Evolutionary conservation across 2,888 invertebrate genomes (phyloP), one percentile per base, ranked within the genome.

Genomic region (Lasioglossum oenotherae): DNA sequence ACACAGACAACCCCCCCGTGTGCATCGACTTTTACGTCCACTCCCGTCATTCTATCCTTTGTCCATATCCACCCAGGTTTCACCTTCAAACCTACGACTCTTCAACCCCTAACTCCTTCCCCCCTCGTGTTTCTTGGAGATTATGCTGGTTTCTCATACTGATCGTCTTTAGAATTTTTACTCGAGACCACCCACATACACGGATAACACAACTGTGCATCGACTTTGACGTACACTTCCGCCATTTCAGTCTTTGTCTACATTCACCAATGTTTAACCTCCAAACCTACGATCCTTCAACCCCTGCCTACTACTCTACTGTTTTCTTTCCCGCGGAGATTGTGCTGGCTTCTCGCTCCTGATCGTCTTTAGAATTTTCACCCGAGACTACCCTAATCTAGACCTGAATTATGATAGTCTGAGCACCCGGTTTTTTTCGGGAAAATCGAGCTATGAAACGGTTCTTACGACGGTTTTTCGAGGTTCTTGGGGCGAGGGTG

Each of bases 11-110:
- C 53, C 60, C 60, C 38, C 69, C 23, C 19, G 69, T 60, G 67
- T 60, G 73, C 85, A 75, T 85, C 67, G 57, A 46, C 82, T 85
- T 85, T 83, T 73, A 85, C 83, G 83, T 80, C 76, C 79, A 83
- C 74, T 74, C 74, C 16, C 31, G n/a, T 80, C 35, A 64, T 80
- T 83, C 44, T 53, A 60, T 60, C 27, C 57, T 64, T 35, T 85
- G 69, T 74, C 35, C 27, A 5, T 6, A 14, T 31, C 27, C 60
- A 31, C 60, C 60, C 4, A 27, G 27, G n/a, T 16, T 31, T 14
- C 31, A 64, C 60, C 27, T 64, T 64, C 60, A 64, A 64, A 64
- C 60, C 27, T 64, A 31, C 60, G 60, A 64, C 12, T 16, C 27
- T 60, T 14, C 60, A 14, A 27, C 14, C 14, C 27, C 60, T 27